Evolutionary conservation across 1,140 invertebrate species (phyloP), one percentile per base, ranked within the genome.

Genomic region (Dendroctonus valens): DNA sequence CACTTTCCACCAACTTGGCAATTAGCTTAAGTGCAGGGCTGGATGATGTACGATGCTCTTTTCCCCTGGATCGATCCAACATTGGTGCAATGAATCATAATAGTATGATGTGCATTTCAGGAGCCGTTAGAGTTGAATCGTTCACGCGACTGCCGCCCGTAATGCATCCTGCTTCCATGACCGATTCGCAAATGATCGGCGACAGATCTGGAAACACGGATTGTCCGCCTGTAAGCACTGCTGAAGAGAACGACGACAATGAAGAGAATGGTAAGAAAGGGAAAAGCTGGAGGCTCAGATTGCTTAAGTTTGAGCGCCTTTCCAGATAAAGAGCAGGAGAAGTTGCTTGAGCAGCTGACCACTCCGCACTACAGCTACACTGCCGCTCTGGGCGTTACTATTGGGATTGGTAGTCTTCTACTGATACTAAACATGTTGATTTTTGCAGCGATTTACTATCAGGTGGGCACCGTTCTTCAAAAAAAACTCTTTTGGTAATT

Each of bases 361-460:
- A 82, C 83, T 0, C 73, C 82, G 5, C 82, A 84, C 66, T 87
- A 86, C 72, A 86, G 84, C 70, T 91, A 91, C 69, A 91, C 90
- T 0, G 90, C 91, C 2, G 91, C 91, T 7, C 82, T 94, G n/a
- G 90, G 88, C 9, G 88, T 94, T n/a, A 94, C 92, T 0, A 89
- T 95, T 9, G 91, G 92, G 2, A 88, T 95, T 14, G 93, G 93
- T 1, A 93, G 92, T 75, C 89, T 92, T 49, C 83, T 96, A 5
- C 81, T 96, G 5, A 84, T 94, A 4, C 83, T 96, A 9, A 95
- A 96, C 79, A 86, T 94, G 78, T 80, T 95, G 49, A 90, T 95
- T 54, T 94, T 94, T 74, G 90, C 91, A 3, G 92, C 90, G 51
- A 91, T 95, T 63, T 94, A 93, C 77, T 91, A 93, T 74, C 91